These are phyloP conservation scores for Rhynchonycteris naso DNA, from an alignment of 2,797 vertebrate species.

Conservation along the genomic window DNA sequence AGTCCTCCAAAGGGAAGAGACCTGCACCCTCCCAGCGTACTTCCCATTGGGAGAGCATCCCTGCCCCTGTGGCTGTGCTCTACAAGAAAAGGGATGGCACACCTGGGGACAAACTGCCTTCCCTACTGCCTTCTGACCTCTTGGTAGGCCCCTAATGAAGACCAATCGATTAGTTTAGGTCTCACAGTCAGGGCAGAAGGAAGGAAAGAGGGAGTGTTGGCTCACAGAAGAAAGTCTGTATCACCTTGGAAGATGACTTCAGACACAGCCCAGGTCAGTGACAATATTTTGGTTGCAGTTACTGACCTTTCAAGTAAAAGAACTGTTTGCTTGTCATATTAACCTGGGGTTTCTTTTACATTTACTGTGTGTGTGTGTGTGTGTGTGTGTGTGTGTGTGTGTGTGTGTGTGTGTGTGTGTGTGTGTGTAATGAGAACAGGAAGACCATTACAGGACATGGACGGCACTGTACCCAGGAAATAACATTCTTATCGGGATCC, in stretches of 20 bases:
- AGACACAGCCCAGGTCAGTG: background rate
- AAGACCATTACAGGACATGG: background rate
- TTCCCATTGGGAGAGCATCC: background rate
- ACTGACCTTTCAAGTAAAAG: slow-evolving; percentile 23
- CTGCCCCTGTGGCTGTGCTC: background rate
- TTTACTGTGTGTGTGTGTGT: background rate
- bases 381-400: background rate
- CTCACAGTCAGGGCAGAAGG: background rate
- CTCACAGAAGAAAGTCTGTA: background rate
- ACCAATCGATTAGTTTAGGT: background rate
- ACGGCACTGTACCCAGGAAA: background rate
- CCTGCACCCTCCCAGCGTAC: background rate
- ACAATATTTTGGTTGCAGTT: background rate
- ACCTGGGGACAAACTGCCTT: background rate
- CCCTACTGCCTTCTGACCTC: background rate
- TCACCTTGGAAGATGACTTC: slow-evolving; percentile 22
- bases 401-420: too few relatives aligned
- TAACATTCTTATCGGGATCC: background rate
- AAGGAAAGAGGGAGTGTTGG: background rate
- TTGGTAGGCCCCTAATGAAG: background rate
- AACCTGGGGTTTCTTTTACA: background rate
- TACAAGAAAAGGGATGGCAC: background rate
- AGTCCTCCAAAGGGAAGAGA: background rate
- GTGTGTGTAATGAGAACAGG: background rate
- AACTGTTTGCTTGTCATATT: background rate